A percentile compares a stretch with the other conserved stretches of the same genome.
Conservation (phyloP, 2,113 vertebrate species). For the Neodontobutis hainanensis region DNA sequence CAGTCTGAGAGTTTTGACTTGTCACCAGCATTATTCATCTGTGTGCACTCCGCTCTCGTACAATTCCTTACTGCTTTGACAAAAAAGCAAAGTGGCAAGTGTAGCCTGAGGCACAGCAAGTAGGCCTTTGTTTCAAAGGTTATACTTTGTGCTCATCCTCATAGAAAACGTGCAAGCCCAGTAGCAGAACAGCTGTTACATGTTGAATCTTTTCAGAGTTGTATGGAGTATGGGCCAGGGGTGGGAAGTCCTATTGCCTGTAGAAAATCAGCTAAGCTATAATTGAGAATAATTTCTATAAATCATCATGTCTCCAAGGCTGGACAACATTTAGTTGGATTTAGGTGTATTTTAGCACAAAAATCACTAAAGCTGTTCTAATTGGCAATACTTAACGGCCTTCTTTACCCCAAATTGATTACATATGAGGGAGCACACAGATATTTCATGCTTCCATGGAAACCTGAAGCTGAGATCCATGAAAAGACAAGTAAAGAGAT, state of each 20-base stretch:
- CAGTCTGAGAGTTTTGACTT: conserved; percentile 62
- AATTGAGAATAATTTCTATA: too few species aligned
- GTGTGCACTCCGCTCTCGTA: conserved; percentile 28
- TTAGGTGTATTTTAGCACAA: too few species aligned
- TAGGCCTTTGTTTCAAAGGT: conserved; percentile 70
- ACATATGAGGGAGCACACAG: too few species aligned
- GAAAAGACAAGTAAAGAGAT: too few species aligned
- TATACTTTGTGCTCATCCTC: conserved; percentile 54
- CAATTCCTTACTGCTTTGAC: conserved; percentile 53
- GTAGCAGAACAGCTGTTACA: conserved; percentile 34
- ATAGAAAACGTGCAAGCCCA: conserved; percentile 43
- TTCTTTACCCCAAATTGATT: too few species aligned
- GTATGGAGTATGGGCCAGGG: background rate
- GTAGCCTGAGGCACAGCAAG: conserved; percentile 63
- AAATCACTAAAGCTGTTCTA: too few species aligned
- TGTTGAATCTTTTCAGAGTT: conserved; percentile 1
- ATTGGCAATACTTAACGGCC: too few species aligned
- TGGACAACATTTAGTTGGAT: too few species aligned
- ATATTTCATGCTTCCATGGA: too few species aligned
- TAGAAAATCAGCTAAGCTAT: too few species aligned
- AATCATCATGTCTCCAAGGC: too few species aligned
- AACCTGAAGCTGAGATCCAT: too few species aligned
- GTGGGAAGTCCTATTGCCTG: background rate
- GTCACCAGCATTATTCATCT: conserved; percentile 64
- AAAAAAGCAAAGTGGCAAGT: conserved; percentile 67